phyloP scores from a whole-genome alignment of 2,113 vertebrate species.

The Oxyura jamaicensis region DNA sequence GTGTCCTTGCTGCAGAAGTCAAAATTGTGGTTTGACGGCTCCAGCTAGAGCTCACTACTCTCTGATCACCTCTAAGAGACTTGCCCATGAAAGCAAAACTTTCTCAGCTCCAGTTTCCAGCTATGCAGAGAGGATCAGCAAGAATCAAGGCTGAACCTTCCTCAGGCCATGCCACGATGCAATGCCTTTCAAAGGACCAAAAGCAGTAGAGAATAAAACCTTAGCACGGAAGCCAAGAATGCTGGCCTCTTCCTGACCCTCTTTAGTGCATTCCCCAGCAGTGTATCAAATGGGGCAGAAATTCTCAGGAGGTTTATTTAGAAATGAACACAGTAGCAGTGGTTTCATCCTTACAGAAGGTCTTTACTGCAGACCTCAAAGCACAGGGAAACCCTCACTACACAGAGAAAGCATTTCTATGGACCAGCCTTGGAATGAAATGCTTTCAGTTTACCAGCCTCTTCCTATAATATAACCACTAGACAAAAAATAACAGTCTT shows the following conservation, averaged over 20 bases:
- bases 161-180: not conserved
- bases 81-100: not conserved
- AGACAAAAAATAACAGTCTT: not conserved
- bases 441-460: not conserved
- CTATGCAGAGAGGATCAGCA: rapidly evolving
- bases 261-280: not conserved
- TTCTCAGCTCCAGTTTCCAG: not conserved
- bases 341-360: not conserved
- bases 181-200: not conserved
- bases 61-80: not conserved
- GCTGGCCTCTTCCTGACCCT: not conserved
- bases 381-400: not conserved
- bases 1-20: not conserved
- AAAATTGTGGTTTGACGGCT: not conserved
- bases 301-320: not conserved
- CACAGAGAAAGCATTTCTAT: not conserved
- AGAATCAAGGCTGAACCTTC: not conserved
- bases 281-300: not conserved
- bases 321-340: not conserved
- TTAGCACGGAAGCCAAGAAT: not conserved
- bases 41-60: not conserved
- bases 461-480: not conserved
- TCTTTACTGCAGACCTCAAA: not conserved
- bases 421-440: not conserved
- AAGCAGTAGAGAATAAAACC: not conserved